A percentile compares a stretch with the other conserved stretches of the same genome.
These are phyloP conservation scores for Pseudochromis fuscus DNA, from an alignment of 2,797 vertebrate genomes.

Conservation along the genomic window DNA sequence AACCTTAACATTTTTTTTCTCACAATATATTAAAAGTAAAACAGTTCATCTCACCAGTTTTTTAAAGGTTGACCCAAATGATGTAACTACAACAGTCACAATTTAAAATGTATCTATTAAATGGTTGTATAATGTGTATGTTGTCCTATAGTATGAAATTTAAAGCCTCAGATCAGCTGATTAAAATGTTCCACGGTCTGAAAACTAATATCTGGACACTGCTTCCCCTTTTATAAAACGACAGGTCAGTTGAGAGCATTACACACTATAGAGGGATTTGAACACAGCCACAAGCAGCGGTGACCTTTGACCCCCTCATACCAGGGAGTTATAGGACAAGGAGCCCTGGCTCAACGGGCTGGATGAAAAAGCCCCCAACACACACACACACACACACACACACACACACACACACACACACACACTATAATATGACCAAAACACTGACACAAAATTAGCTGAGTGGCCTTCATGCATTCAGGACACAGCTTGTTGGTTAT, in stretches of 20 bases:
- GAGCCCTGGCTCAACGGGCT: conserved; percentile 43
- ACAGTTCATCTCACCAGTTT: background rate
- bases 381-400: conserved; percentile 18
- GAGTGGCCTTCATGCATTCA: conserved; percentile 1
- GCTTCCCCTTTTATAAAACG: conserved; percentile 45
- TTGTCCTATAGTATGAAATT: background rate
- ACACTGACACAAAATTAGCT: background rate
- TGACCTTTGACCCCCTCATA: conserved; percentile 83
- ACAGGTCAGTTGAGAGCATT: conserved; percentile 69
- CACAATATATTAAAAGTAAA: background rate
- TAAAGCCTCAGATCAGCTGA: conserved; percentile 28
- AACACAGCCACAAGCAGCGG: conserved; percentile 75
- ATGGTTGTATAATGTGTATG: background rate
- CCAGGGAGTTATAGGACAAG: conserved; percentile 77
- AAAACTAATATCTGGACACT: conserved; percentile 55
- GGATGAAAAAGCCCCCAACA: conserved; percentile 63
- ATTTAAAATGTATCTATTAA: background rate
- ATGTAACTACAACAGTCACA: background rate
- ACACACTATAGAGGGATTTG: conserved; percentile 77
- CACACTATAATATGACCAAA: background rate
- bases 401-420: background rate
- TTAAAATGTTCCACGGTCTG: conserved; percentile 48
- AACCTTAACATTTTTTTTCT: too few species aligned
- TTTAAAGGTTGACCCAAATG: background rate
- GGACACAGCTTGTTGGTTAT: conserved; percentile 56